Evolutionary conservation across 2,113 vertebrate species (phyloP).

Genomic region (Hippocampus abdominalis): DNA sequence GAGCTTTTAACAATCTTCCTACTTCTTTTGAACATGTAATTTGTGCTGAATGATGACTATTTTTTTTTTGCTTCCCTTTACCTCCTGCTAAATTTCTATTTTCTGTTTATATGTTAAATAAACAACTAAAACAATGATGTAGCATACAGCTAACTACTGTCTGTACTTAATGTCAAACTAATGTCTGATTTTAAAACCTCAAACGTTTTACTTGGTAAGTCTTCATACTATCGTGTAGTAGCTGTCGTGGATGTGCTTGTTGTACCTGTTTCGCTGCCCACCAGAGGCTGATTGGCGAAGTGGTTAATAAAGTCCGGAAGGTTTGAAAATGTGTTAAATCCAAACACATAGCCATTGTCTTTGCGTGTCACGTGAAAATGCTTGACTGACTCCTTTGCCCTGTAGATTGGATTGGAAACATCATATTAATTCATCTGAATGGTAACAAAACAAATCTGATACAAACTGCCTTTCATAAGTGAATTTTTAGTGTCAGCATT

Average conservation of each 20-base stretch:
- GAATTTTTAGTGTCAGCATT: background rate
- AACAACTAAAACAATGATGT: too few relatives aligned
- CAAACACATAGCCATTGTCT: constrained; percentile 79
- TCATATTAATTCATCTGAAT: background rate
- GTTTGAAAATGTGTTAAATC: constrained; percentile 86
- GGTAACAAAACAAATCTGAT: background rate
- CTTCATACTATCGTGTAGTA: too few relatives aligned
- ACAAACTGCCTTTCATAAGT: background rate
- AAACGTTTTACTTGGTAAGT: too few relatives aligned
- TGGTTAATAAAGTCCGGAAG: constrained; percentile 87
- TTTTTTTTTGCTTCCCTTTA: too few relatives aligned
- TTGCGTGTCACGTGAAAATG: constrained; percentile 85
- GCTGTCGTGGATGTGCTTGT: background rate
- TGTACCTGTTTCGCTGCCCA: constrained; percentile 92
- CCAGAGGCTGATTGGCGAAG: constrained; percentile 92
- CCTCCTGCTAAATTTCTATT: too few relatives aligned
- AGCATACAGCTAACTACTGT: too few relatives aligned
- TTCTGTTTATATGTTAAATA: too few relatives aligned
- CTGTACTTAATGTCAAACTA: too few relatives aligned
- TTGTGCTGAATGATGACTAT: too few relatives aligned
- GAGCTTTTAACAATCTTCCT: too few relatives aligned
- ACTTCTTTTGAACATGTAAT: too few relatives aligned
- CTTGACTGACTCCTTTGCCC: constrained; percentile 94
- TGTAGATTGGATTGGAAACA: constrained; percentile 53
- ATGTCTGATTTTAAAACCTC: too few relatives aligned